These are phyloP conservation scores for Drepana falcataria DNA, from an alignment of 2,888 invertebrate genomes.

Conservation along the genomic window DNA sequence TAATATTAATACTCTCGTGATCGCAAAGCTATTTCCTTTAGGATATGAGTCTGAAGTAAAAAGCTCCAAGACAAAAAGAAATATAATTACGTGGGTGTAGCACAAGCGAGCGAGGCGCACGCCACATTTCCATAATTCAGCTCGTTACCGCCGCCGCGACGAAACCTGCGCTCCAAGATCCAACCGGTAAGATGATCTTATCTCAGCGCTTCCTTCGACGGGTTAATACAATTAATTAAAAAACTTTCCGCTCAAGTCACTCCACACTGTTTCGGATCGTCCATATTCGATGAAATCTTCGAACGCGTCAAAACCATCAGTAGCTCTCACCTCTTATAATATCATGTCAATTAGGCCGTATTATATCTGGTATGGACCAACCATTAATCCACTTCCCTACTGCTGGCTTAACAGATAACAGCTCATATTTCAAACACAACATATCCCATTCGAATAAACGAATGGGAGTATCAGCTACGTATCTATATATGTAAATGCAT, in stretches of 20 bases:
- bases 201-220: conserved; percentile 37
- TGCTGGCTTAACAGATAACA: too few relatives aligned
- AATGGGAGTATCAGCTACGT: too few relatives aligned
- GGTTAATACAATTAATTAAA: conserved; percentile 47
- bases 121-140: conserved; percentile 63
- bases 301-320: conserved; percentile 4
- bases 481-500: background rate
- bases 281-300: conserved; percentile 2
- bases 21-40: conserved; percentile 14
- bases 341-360: conserved; percentile 10
- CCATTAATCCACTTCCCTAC: too few relatives aligned
- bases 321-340: conserved; percentile 9
- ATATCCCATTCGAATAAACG: too few relatives aligned
- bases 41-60: conserved; percentile 25
- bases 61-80: conserved; percentile 26
- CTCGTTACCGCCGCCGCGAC: conserved; percentile 44
- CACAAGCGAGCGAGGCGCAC: conserved; percentile 19
- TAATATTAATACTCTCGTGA: too few relatives aligned
- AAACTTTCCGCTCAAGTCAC: conserved; percentile 9
- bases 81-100: conserved; percentile 34
- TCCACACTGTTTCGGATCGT: conserved; percentile 1
- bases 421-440: too few relatives aligned
- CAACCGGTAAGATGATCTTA: conserved; percentile 33
- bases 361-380: background rate
- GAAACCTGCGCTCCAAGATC: conserved; percentile 14